These are phyloP conservation scores for Ursus arctos DNA, from an alignment of 2,113 vertebrate genomes.

Conservation along the genomic window DNA sequence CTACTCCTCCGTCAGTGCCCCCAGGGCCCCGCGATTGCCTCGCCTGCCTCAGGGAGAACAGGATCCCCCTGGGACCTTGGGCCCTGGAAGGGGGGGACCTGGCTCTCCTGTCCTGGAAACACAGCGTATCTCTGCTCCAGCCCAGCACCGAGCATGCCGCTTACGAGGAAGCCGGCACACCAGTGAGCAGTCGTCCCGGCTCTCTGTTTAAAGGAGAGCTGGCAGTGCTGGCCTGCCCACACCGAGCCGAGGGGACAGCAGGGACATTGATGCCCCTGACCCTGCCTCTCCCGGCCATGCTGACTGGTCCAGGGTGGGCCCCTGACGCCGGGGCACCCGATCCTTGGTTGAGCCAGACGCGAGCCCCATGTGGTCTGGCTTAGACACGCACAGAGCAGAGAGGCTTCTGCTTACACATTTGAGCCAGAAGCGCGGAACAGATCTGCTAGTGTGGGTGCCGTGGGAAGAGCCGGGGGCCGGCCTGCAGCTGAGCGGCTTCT, in stretches of 20 bases:
- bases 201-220: not conserved
- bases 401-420: too few species aligned
- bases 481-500: not conserved
- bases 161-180: not conserved
- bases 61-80: rapidly evolving
- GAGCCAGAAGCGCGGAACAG: rapidly evolving
- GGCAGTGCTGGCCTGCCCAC: rapidly evolving
- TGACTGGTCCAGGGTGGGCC: rapidly evolving
- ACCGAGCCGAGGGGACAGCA: rapidly evolving
- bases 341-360: not conserved
- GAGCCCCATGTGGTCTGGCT: rapidly evolving
- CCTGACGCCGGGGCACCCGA: not conserved
- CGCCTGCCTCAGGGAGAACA: not conserved
- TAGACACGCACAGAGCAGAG: rapidly evolving
- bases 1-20: not conserved
- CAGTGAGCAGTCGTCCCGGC: rapidly evolving
- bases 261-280: too few species aligned
- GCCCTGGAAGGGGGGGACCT: not conserved
- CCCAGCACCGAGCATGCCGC: rapidly evolving
- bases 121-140: not conserved
- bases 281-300: not conserved
- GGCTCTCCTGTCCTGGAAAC: not conserved
- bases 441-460: rapidly evolving
- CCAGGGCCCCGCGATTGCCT: rapidly evolving
- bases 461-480: rapidly evolving